Evolutionary conservation across 2,888 invertebrate species (phyloP), one percentile per base, ranked within the genome.

Genomic region (Cheilosia urbana): DNA sequence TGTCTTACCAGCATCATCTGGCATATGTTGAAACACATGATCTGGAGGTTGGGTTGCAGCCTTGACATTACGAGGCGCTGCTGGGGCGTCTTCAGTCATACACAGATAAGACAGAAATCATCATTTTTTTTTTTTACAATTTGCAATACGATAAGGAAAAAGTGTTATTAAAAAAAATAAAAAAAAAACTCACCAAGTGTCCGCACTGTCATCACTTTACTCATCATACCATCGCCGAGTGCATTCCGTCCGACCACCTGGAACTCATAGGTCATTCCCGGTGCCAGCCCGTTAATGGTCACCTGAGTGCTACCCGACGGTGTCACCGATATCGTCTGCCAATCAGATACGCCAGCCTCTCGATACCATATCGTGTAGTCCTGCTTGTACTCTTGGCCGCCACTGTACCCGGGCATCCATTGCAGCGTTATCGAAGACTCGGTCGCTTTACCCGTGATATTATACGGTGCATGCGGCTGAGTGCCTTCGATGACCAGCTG

Each of bases 381-480:
- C 92, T 98, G 98, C 91, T 97, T 97, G 93, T 97, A 98, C 93
- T 97, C 97, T 15, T 97, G 97, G 27, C 98, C 98, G 58, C 98
- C 98, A 89, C 98, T 97, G 92, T 98, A 97, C 3, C 98, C 98
- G 13, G 99, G 98, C 92, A 97, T 94, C 98, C 99, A 99, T 87
- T 95, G 95, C 76, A 99, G 93, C 66, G 97, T 97, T 81, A 98
- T 98, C 84, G 97, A 95, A 92, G 98, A 98, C 93, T 97, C 96
- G 0, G 96, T 96, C 53, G 98, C 96, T 58, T 96, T 95, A 47
- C 97, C 98, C 30, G 97, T 96, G 81, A 99, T 95, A 93, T 99
- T 99, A 94, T 97, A 97, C 0, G 99, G 99, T 53, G 99, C 98
- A 93, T 99, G 98, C 17, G 98, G 98, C 90, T 98, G 98, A 17